Conservation (phyloP, 1,140 invertebrate genomes). For the Trichonephila clavata region DNA sequence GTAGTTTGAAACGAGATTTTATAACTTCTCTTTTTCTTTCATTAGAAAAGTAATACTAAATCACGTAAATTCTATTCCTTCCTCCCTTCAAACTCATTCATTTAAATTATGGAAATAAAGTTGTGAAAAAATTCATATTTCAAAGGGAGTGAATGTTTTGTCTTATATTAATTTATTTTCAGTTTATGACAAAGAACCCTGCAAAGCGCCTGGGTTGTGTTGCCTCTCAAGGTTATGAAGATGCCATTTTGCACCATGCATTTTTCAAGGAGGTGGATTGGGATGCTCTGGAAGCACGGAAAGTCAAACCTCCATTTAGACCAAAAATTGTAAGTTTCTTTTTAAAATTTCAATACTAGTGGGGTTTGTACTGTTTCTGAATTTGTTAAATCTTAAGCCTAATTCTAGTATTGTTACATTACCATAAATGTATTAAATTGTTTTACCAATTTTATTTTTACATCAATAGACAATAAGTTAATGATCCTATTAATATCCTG, state of each 20-base stretch:
- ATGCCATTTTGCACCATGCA: constrained; percentile 93
- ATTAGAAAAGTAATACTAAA: too few species aligned
- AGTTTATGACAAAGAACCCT: constrained; percentile 99
- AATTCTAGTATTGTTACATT: too few species aligned
- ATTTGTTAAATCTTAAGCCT: too few species aligned
- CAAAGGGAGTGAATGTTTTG: not conserved
- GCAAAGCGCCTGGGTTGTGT: constrained; percentile 95
- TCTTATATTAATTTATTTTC: constrained; percentile 70
- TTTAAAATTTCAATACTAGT: not conserved
- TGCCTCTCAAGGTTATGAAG: constrained; percentile 87
- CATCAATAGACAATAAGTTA: too few species aligned
- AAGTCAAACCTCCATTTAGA: constrained; percentile 97
- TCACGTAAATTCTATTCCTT: not conserved
- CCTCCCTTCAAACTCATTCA: not conserved
- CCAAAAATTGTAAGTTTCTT: constrained; percentile 95
- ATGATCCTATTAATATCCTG: too few species aligned
- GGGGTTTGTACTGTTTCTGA: too few species aligned
- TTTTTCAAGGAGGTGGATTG: constrained; percentile 99
- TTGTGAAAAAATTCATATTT: not conserved
- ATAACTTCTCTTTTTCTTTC: too few species aligned
- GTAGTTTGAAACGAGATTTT: too few species aligned
- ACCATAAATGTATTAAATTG: too few species aligned
- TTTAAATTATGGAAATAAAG: not conserved
- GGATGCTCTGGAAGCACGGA: constrained; percentile 93
- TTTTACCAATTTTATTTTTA: too few species aligned